Evolutionary conservation across 2,797 vertebrate species (phyloP), one percentile per base, ranked within the genome.

Genomic region (Loriculus beryllinus): DNA sequence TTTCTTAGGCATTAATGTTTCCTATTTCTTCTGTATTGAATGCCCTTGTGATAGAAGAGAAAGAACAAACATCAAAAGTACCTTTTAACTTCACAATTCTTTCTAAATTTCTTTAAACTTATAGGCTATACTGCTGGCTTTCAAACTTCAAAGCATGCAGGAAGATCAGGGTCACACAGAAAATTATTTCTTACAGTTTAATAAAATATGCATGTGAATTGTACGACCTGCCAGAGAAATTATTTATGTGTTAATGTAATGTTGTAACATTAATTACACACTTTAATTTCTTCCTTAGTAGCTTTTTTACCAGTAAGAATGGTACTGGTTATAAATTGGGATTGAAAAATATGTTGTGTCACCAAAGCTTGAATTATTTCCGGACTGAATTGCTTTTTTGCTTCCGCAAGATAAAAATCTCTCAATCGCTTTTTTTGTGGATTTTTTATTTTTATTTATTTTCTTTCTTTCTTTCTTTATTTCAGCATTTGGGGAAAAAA

Each of bases 61-160:
- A 97, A 97, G 98, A 98, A 97, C 97, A 98, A 98, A 98, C 98
- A 98, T 98, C 98, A 98, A 98, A 98, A 97, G 97, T 97, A 97
- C 92, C 98, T 98, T 98, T 98, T 97, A 98, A 98, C 97, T 98
- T 97, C 23, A 76, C 96, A 97, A 98, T 98, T 98, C 97, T 98
- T 98, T 98, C 97, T 97, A 98, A 98, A 97, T 97, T 97, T 98
- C 97, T 98, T 98, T 98, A 98, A 97, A 98, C 96, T 97, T 98
- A 97, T 97, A 97, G 97, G 96, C 97, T 97, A 97, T 98, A 98
- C 96, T 97, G 97, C 97, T 97, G 96, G 96, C 97, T 98, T 97
- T 96, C 97, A 96, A 82, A 97, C 98, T 98, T 98, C 98, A 98
- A 98, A 98, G 98, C 95, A 83, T 81, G 90, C 89, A 94, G 93